Conservation (phyloP, 1,140 invertebrate genomes). For the Pemphigus obesinymphae region DNA sequence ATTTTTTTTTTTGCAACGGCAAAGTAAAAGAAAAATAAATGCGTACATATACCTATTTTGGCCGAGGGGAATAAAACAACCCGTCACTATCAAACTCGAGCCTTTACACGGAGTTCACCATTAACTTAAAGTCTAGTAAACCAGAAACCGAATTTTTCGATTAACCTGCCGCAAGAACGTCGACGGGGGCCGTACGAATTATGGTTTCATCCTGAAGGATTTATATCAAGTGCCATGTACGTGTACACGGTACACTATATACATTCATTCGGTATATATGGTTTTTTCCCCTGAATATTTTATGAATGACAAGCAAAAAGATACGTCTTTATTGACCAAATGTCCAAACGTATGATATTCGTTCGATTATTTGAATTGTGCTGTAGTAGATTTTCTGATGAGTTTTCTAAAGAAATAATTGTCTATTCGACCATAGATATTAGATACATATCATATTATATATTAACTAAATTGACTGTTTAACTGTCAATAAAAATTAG, state of each 20-base stretch:
- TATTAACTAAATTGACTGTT: no score
- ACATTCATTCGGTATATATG: no score
- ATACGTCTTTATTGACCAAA: not conserved
- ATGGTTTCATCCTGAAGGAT: not conserved
- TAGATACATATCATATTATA: no score
- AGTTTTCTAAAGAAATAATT: no score
- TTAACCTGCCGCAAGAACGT: not conserved
- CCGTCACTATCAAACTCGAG: not conserved
- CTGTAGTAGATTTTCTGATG: no score
- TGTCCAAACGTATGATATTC: not conserved
- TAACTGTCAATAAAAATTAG: no score
- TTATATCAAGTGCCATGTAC: not conserved
- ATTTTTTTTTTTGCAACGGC: not conserved
- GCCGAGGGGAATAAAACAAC: not conserved
- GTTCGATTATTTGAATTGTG: not conserved
- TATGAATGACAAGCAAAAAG: not conserved
- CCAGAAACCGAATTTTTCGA: slow-evolving; percentile 35
- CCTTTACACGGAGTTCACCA: slow-evolving; percentile 8
- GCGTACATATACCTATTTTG: not conserved
- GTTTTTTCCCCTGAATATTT: not conserved
- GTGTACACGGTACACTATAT: not conserved
- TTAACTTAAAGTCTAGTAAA: slow-evolving; percentile 20
- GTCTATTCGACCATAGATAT: no score
- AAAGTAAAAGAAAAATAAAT: not conserved
- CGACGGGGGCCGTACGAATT: not conserved